Percentiles rank a stretch among this genome's conserved stretches.
Conservation (phyloP, 2,113 vertebrate genomes). For the Antidorcas marsupialis region DNA sequence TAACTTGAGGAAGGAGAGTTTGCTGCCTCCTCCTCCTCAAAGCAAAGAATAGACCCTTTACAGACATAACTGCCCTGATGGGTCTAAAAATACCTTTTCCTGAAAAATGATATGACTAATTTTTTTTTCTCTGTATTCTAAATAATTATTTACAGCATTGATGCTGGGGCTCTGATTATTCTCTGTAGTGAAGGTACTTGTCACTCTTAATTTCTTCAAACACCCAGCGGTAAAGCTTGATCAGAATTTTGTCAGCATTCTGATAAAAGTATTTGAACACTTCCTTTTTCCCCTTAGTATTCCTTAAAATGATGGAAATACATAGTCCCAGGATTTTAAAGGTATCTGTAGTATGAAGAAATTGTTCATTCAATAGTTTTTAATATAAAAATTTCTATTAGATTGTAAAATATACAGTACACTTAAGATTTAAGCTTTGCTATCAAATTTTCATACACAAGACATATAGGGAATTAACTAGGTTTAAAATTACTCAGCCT, state of each 20-base stretch:
- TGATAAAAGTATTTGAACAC: background rate
- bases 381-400: background rate
- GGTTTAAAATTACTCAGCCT: background rate
- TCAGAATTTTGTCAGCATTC: background rate
- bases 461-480: background rate
- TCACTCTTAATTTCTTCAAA: background rate
- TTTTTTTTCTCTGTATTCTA: constrained; percentile 46
- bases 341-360: background rate
- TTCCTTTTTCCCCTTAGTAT: background rate
- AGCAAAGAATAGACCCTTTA: constrained; percentile 71
- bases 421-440: background rate
- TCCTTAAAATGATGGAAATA: background rate
- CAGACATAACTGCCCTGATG: constrained; percentile 27
- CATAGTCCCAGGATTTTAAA: background rate
- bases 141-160: constrained; percentile 29
- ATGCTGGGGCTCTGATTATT: background rate
- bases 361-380: background rate
- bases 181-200: background rate
- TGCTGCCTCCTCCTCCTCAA: constrained; percentile 66
- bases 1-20: constrained; percentile 72
- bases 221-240: background rate
- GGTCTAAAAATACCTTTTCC: constrained; percentile 58
- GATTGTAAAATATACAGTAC: background rate
- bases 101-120: constrained; percentile 51
- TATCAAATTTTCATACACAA: background rate